Base-by-base conservation (phyloP, 2,888 invertebrate genomes). In the Apamea anceps region DNA sequence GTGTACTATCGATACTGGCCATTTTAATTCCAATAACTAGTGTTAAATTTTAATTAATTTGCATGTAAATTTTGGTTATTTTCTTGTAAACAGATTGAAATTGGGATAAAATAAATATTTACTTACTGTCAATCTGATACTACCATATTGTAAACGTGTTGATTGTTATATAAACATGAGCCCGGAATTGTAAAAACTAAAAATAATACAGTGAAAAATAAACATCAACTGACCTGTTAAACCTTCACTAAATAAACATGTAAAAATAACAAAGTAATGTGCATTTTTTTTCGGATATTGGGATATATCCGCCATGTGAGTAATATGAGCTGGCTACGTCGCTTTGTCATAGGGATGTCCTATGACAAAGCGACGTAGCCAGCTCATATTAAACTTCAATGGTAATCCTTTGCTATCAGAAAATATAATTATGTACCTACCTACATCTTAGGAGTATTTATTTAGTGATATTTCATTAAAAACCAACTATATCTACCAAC, bases 371-470 rank as follows among this genome's bases (percentile, higher is more conserved):
- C 63, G 62, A 42, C 60, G 42, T 13, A 70, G 67, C 66, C 63
- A 70, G 74, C 73, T 75, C 68, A 72, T 75, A 73, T 28, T 65
- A 77, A 88, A 82, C 74, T 77, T 84, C 80, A 82, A 85, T 82
- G 73, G 76, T 79, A 80, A 71, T 66, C 60, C 32, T 15, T 77
- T 65, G 37, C 25, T 78, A 79, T 77, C 79, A 60, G 80, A 82
- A 82, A 68, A 82, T 71, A 80, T n/a, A n/a, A n/a, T n/a, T n/a
- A n/a, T n/a, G n/a, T n/a, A n/a, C n/a, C n/a, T n/a, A 72, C 37
- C 18, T n/a, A 32, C 8, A 72, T 62, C n/a, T 42, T 18, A 32
- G 18, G 18, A 15, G 37, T n/a, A 51, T 68, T 74, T 75, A 67
- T 76, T 81, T 68, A 7, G 45, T 21, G 21, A 2, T 21, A n/a